Base-by-base conservation (phyloP, 2,113 vertebrate species). In the Zingel zingel region DNA sequence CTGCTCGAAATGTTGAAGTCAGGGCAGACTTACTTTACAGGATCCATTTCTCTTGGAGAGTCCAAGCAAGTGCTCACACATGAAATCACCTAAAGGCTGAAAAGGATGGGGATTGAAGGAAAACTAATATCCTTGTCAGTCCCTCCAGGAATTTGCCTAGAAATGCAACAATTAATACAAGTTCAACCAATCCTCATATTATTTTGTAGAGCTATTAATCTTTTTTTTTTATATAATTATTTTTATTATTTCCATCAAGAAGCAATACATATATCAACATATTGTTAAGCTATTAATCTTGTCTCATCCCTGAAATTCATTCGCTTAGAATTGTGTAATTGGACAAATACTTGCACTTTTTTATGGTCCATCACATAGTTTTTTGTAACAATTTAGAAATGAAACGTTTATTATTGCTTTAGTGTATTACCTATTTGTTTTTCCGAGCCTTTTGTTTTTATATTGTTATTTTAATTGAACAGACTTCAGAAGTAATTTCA, bases 1-100 rank as follows among this genome's bases (percentile, higher is more conserved):
- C 66, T 68, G 19, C 81, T 85, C 5, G 1, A 75, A 69, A 80
- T 69, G 71, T 33, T 73, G 14, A 23, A 74, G 66, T 61, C n/a
- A n/a, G 48, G 30, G 12, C 33, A 51, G 68, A 57, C 43, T 67
- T 63, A 74, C n/a, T 89, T 76, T 59, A 71, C 33, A 48, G 30
- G 36, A 82, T 83, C 51, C 14, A 25, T 81, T 70, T 78, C 77
- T 77, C 19, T 33, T 57, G 63, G 62, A 81, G 50, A 83, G 27
- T 57, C 48, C 23, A 70, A 65, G 36, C 50, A 53, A 86, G 65
- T 14, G 39, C 23, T 82, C 58, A 72, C 23, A 72, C 47, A 57
- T 78, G 6, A 74, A 77, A 85, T 39, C 9, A 51, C 15, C 47
- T 36, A 13, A 71, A 75, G 39, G 18, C 72, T 67, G 48, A 54